Evolutionary conservation across 2,113 vertebrate species (phyloP), one percentile per base, ranked within the genome.

Genomic region (Irena cyanogastra): DNA sequence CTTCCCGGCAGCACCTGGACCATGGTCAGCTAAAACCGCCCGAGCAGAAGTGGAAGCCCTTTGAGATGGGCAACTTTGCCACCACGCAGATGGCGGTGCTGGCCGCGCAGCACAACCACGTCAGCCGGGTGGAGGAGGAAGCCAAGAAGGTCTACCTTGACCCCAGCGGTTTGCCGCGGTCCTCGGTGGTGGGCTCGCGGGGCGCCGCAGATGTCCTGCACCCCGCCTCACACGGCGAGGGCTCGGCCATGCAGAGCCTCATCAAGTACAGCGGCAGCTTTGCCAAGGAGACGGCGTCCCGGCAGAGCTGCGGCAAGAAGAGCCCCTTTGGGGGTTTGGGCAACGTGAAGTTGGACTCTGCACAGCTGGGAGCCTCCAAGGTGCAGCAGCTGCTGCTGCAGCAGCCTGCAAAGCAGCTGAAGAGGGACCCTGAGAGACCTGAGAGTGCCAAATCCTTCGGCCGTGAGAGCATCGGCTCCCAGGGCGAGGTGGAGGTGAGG

Each of bases 261-360:
- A 99, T 99, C 95, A 99, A 99, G 63, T 99, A 99, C 97, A 99
- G 99, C 0, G 99, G 99, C 27, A 99, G 98, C 97, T 99, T 99
- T 64, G 97, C 98, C 7, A 98, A 98, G 5, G 99, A 99, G 65
- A 95, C 98, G 0, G 68, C 97, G 1, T 97, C 98, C 7, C 98
- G 98, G 93, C 98, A 98, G 18, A 96, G 97, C 5, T 98, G 97
- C 0, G 99, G 98, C 31, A 98, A 98, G 95, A 98, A 98, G 82
- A 99, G 98, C 80, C 98, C 99, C 6, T 99, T 99, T 0, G 99
- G 99, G 0, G 99, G 99, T 30, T 98, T 99, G 84, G 99, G 98
- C 27, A 98, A 98, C 49, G 98, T 99, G 92, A 98, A 98, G 71
- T 96, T 97, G 8, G 98, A 99, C 54, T 95, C 97, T 0, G 91